phyloP scores from a whole-genome alignment of 2,888 invertebrate species.

The Unio delphinus region DNA sequence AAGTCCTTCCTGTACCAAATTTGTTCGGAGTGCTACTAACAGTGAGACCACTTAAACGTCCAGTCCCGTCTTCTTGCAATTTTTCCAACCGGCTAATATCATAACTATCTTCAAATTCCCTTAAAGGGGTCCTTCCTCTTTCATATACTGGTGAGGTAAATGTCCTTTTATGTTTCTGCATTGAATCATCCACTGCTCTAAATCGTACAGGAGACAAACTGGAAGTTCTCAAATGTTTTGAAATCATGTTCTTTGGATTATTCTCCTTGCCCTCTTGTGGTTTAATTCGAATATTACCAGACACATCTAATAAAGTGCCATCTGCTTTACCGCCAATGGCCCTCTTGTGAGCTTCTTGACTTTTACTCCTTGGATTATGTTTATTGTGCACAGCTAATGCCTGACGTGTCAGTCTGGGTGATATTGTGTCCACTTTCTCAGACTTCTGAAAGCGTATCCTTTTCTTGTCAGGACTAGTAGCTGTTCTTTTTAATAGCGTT shows the following conservation, averaged over 20 bases:
- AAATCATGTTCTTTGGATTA: neutral
- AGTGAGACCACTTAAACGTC: too few relatives aligned
- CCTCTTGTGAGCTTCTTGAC: neutral
- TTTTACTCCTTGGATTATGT: neutral
- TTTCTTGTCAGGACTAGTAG: constrained; percentile 16
- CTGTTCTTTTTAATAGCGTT: too few relatives aligned
- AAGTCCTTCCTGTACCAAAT: too few relatives aligned
- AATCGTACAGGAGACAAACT: constrained; percentile 32
- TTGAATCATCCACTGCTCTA: constrained; percentile 8
- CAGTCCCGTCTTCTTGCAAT: too few relatives aligned
- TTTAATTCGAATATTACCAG: too few relatives aligned
- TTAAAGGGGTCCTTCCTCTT: too few relatives aligned
- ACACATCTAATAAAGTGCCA: too few relatives aligned
- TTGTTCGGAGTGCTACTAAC: too few relatives aligned
- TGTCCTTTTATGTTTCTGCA: constrained; percentile 9
- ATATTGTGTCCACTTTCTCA: constrained; percentile 8
- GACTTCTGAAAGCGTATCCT: constrained; percentile 2
- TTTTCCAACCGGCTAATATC: too few relatives aligned
- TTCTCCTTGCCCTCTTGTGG: neutral
- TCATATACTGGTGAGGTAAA: constrained; percentile 10
- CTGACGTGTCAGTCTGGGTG: constrained; percentile 28
- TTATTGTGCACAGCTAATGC: constrained; percentile 37
- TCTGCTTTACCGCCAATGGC: too few relatives aligned
- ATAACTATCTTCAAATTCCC: too few relatives aligned
- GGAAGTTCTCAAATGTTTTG: constrained; percentile 12